Base-by-base conservation (phyloP, 2,888 invertebrate species). In the Ectropis crepuscularia region DNA sequence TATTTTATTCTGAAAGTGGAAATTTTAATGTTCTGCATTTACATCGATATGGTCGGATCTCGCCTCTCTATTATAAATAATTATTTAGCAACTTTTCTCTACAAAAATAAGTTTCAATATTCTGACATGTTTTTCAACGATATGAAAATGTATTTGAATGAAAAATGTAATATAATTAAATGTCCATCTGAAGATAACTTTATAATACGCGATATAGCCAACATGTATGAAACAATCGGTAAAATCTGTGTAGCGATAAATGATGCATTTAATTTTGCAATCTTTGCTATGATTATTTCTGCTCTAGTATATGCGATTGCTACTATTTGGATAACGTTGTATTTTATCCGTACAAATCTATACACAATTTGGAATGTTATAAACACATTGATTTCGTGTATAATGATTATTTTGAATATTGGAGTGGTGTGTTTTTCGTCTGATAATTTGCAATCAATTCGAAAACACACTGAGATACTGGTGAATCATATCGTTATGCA, bases 401-500 rank as follows among this genome's bases (percentile, higher is more conserved):
- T 74, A 12, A 72, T 74, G 39, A 76, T 81, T 42, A 68, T 85
- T 37, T 50, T 79, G 28, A 70, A 74, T 10, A 75, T 87, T 39
- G 77, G 72, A 5, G 48, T 77, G 1, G 79, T 88, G 75, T 83
- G 83, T 5, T 74, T 77, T 41, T 72, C 75, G 28, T 87, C 88
- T 60, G 86, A 88, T 69, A 69, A 55, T n/a, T 59, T 89, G 10
- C 72, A 78, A 50, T 37, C 70, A 8, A 75, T 77, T 7, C 79
- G 86, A 7, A 80, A 78, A 10, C 65, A 73, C 4, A 85, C 85
- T 0, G 85, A 79, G 65, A 70, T 81, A 12, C 70, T 87, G 38
- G 77, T 89, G 0, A 87, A 87, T 61, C 83, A 88, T 60, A 61
- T 89, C 0, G 81, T 89, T 39, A 88, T 87, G 83, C 80, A 86